Evolutionary conservation across 2,888 invertebrate genomes (phyloP), one percentile per base, ranked within the genome.

Genomic region (Diploptera punctata): DNA sequence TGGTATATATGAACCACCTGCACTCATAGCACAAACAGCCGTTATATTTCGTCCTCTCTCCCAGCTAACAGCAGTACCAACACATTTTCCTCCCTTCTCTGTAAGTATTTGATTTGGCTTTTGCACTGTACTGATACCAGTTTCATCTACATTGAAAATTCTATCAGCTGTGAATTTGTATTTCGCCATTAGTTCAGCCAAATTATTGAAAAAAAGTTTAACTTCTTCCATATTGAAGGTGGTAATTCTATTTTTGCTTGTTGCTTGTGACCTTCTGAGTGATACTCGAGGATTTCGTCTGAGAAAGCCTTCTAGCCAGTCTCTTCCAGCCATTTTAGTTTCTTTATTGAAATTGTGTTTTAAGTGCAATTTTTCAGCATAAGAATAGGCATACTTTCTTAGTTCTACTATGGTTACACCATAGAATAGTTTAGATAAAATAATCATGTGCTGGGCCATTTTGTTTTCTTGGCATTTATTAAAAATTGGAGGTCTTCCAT

Each of bases 361-460:
- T 10, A 19, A 21, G 16, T 1, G 21, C 16, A 2, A 10, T 9
- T 54, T 7, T 13, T 26, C 1, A 3, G 26, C 21, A 19, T 21
- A 65, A n/a, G n/a, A n/a, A n/a, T n/a, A n/a, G n/a, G n/a, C n/a
- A n/a, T n/a, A n/a, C n/a, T n/a, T n/a, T n/a, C 65, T 43, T 19
- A 65, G 18, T 2, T 65, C 65, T 4, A n/a, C 16, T 19, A 2
- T 0, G n/a, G 38, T 38, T 65, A 65, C 18, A 43, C 43, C 65
- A 65, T 43, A 44, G 31, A 65, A 47, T n/a, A 67, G 43, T 44
- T 65, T 67, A 18, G 67, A 13, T 19, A 67, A 43, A 0, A 21
- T 18, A 4, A 21, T 54, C 13, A 54, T 18, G 21, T 19, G 19
- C 4, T 26, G 16, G 16, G 26, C 3, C 54, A 54, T 67, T 67